phyloP scores from a whole-genome alignment of 2,888 invertebrate species.

The Parasteatoda lunata region DNA sequence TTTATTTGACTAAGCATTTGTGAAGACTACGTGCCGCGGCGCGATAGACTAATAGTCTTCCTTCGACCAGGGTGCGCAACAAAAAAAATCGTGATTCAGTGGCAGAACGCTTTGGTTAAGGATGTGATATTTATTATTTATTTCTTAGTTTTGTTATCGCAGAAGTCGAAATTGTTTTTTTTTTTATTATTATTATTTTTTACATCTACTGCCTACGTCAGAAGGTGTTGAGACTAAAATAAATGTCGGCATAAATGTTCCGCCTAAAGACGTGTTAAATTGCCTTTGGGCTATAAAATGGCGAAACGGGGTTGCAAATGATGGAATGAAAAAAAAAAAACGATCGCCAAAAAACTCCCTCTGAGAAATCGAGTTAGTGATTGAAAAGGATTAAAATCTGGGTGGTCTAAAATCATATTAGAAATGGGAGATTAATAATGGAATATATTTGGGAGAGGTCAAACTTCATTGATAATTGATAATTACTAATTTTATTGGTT shows the following conservation, averaged over 20 bases:
- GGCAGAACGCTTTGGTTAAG: constrained; percentile 36
- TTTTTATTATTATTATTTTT: constrained; percentile 27
- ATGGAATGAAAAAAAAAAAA: neutral
- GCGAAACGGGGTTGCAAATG: constrained; percentile 11
- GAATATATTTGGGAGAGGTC: too few relatives aligned
- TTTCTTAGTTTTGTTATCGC: constrained; percentile 10
- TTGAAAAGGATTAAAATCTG: too few relatives aligned
- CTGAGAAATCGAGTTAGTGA: neutral
- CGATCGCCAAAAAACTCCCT: constrained; percentile 20
- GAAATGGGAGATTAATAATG: too few relatives aligned
- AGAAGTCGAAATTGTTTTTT: constrained; percentile 37
- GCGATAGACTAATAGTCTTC: constrained; percentile 49
- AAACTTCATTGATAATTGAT: too few relatives aligned
- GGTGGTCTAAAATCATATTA: too few relatives aligned
- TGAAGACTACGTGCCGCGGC: constrained; percentile 40
- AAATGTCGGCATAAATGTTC: constrained; percentile 34
- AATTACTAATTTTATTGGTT: too few relatives aligned
- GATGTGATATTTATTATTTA: constrained; percentile 37
- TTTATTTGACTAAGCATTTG: constrained; percentile 67
- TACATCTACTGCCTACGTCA: neutral
- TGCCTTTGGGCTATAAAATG: constrained; percentile 15
- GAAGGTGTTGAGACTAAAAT: constrained; percentile 53
- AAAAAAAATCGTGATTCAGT: constrained; percentile 52
- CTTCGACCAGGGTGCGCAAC: constrained; percentile 9
- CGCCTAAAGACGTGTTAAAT: constrained; percentile 31